Base-by-base conservation (phyloP, 2,888 invertebrate species). In the Celastrina argiolus region DNA sequence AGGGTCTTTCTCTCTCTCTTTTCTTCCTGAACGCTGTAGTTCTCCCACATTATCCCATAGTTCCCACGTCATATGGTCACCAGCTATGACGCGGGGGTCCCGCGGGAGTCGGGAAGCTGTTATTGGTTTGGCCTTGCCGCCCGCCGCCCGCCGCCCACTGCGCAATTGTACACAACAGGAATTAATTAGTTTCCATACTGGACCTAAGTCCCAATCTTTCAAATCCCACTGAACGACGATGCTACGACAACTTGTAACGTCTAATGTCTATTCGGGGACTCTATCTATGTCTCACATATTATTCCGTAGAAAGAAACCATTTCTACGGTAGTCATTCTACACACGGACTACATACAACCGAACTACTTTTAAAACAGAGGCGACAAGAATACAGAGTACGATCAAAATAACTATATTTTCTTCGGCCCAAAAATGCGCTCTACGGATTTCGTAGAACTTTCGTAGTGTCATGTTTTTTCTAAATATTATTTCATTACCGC, bases 81-180 rank as follows among this genome's bases (percentile, higher is more conserved):
- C 66, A 56, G 59, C 42, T 56, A 56, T 70, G 68, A 68, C 67
- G 69, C 68, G 66, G 69, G 72, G 71, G 68, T 74, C 75, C 75
- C 72, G 72, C 75, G 74, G 75, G 76, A 75, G 70, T 71, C 75
- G 74, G 75, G 76, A 75, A 70, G 72, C 69, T 45, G 67, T 74
- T 75, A 77, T 77, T 76, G 74, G 74, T 76, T 72, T 69, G 76
- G 71, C 77, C 77, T 77, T 76, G 76, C 72, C 70, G 45, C 59
- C 66, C 59, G 45, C 42, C 31, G 42, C 66, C n/a, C n/a, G 76
- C 72, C 70, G 45, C 59, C 66, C 59, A 59, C 42, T 42, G 42
- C 66, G 67, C 63, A 71, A 71, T 72, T 69, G 70, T 58, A 69
- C 68, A 69, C 70, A 69, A 72, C 69, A 69, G 70, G 69, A 67